Evolutionary conservation across 2,113 vertebrate species (phyloP), one percentile per base, ranked within the genome.

Genomic region (Datnioides undecimradiatus): DNA sequence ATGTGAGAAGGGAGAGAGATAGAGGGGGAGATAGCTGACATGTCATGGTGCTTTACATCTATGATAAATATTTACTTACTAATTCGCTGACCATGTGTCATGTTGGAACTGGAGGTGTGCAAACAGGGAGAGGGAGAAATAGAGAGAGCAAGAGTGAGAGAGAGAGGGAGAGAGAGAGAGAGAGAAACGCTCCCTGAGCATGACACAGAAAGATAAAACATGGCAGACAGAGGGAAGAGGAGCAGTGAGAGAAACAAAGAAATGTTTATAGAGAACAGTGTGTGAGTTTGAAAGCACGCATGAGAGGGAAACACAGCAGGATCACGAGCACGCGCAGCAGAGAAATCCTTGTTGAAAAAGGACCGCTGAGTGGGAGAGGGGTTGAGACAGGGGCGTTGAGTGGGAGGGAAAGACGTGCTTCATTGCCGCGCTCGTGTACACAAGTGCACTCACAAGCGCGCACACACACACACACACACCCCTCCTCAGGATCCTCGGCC

Each of bases 61-160:
- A 76, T 46, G 77, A 88, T 89, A 91, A 93, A 92, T 91, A 93
- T 93, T 92, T 90, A 92, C 90, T 86, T 75, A 80, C 74, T 82
- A 83, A 87, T 91, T 83, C 72, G 54, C 71, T 71, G 88, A 77
- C 76, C 80, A 21, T 66, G 87, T 86, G 86, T 76, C 60, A 23
- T 64, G 79, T 67, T 75, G 68, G 67, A 73, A 79, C 38, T 45
- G 65, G 68, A 57, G 38, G 58, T 65, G 66, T 49, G 82, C 23
- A 64, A 34, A 27, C 0, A 31, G 36, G 33, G 19, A 51, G 51
- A 10, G 17, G 34, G 51, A 4, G 11, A 16, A 0, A 63, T 60
- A 60, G 31, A 12, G 41, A 16, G 19, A 59, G 14, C 52, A 45
- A 51, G 45, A 60, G 41, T n/a, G n/a, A 16, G 1, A 63, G 65